These are phyloP conservation scores for Schmidtea mediterranea DNA, from an alignment of 1,140 invertebrate species.

Conservation along the genomic window DNA sequence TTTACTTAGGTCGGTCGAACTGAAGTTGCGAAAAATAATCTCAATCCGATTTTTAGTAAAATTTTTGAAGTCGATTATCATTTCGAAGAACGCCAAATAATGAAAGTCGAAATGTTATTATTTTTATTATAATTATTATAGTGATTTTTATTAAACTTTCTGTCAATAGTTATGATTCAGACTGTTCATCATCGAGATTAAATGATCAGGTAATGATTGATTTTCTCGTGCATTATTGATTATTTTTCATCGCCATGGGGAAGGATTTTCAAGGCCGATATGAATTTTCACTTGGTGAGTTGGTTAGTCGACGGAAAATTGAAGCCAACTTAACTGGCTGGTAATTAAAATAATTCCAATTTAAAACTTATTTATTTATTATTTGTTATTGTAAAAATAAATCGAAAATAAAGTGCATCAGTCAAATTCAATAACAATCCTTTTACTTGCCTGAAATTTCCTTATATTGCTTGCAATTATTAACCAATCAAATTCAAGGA, in stretches of 20 bases:
- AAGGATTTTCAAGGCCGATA: constrained; percentile 18
- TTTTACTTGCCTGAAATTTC: too few species aligned
- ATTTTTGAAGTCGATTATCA: constrained; percentile 31
- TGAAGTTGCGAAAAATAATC: constrained; percentile 30
- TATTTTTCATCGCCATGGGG: background rate
- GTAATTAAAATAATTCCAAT: too few species aligned
- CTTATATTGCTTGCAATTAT: too few species aligned
- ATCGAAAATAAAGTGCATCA: too few species aligned
- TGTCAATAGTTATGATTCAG: constrained; percentile 16
- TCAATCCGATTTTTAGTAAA: constrained; percentile 32
- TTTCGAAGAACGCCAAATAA: constrained; percentile 31
- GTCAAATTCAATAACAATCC: too few species aligned
- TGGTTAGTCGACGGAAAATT: constrained; percentile 12
- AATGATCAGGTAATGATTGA: constrained; percentile 8
- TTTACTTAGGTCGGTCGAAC: constrained; percentile 27
- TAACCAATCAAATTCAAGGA: too few species aligned
- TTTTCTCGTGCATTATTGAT: background rate
- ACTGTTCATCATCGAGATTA: constrained; percentile 9
- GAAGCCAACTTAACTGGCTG: constrained; percentile 9
- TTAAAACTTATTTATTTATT: constrained; percentile 6
- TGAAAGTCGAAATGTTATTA: constrained; percentile 27
- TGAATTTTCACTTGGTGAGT: constrained; percentile 25
- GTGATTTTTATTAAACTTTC: too few species aligned
- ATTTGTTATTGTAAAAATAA: too few species aligned
- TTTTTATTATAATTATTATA: constrained; percentile 8